Base-by-base conservation (phyloP, 2,797 vertebrate genomes). In the Neostethus bicornis region DNA sequence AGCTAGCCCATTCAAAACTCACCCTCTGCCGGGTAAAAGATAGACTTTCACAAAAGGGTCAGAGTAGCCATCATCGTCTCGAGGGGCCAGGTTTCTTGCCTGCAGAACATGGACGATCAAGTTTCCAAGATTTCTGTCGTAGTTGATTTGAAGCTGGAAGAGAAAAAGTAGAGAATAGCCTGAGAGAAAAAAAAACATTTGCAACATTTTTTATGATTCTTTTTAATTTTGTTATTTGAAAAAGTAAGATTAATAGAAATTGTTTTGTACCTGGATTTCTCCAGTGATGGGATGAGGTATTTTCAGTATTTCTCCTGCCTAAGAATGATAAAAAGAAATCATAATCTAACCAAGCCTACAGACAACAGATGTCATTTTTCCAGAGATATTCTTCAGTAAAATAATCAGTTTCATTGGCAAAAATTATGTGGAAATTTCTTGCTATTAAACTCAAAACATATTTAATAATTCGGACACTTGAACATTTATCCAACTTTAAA, bases 11-110 rank as follows among this genome's bases (percentile, higher is more conserved):
- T 2, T 52, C 57, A 32, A 51, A 48, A 29, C 97, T 95, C 90
- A 90, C 97, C 97, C 96, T 93, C 97, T 92, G 19, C 97, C 97
- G 19, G 97, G 97, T 60, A 99, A 93, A 64, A 99, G 95, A 82
- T 99, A 99, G 67, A 99, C 96, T 85, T 98, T 99, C 77, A 99
- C 96, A 73, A 99, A 99, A 4, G 97, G 97, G 69, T 99, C 97
- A 0, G 97, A 98, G 87, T 98, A 99, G 61, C 96, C 93, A 2
- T 98, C 97, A 85, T 96, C 96, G 85, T 99, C 97, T 81, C 96
- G 90, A 19, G 91, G 94, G 68, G 92, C 94, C 37, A 99, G 91
- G 86, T 96, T 97, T 89, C 96, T 95, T 76, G 97, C 97, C 92
- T 99, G 97, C 70, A 99, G 94, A 68, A 99, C 94, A 24, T 99